phyloP scores from a whole-genome alignment of 2,888 invertebrate species.

The Rhogogaster chlorosoma region DNA sequence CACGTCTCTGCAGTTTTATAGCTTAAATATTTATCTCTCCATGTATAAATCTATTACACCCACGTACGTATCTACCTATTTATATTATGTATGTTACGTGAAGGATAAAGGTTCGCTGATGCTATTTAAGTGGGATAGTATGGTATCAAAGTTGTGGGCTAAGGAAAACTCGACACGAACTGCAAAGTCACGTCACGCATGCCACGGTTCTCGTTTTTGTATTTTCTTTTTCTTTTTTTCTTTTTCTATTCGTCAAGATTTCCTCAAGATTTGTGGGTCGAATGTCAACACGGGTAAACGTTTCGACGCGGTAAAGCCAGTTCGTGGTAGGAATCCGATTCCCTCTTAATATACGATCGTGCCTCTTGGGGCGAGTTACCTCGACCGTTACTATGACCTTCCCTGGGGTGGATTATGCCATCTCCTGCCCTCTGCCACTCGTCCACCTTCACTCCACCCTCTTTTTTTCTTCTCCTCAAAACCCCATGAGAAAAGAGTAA shows the following conservation, averaged over 20 bases:
- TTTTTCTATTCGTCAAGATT: neutral
- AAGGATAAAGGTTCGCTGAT: neutral
- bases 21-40: neutral
- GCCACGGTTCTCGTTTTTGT: neutral
- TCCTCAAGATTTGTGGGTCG: neutral
- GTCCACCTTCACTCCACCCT: neutral
- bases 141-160: neutral
- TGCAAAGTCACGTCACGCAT: constrained; percentile 16
- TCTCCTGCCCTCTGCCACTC: neutral
- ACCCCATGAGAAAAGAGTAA: neutral
- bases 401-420: constrained; percentile 32
- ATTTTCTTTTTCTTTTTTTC: neutral
- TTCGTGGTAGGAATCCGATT: constrained; percentile 41
- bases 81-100: neutral
- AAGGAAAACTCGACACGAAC: neutral
- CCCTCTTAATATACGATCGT: constrained; percentile 25
- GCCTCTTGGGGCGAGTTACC: constrained; percentile 23
- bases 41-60: neutral
- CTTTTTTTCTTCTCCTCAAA: neutral
- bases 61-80: neutral
- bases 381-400: constrained; percentile 35
- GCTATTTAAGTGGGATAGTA: neutral
- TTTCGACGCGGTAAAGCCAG: constrained; percentile 35
- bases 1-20: neutral
- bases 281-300: neutral